Evolutionary conservation across 2,888 invertebrate species (phyloP), one percentile per base, ranked within the genome.

Genomic region (Ferdinandea cuprea): DNA sequence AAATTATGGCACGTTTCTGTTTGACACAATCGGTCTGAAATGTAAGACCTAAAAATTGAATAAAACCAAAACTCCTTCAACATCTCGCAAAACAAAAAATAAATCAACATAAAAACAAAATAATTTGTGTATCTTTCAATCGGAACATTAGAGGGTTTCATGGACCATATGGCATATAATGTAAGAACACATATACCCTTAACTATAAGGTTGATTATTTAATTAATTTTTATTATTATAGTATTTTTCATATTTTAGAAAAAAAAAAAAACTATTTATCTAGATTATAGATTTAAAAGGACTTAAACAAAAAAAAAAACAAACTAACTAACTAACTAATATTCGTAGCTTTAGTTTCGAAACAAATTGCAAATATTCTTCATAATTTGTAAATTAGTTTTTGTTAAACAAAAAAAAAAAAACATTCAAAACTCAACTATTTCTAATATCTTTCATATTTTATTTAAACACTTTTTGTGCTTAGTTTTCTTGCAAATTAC

Each of bases 81-180:
- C 0, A 46, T 59, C 42, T 42, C 40, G 44, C 54, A 63, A 69
- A 28, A 54, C 13, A 48, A 28, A n/a, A 6, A n/a, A 40, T n/a
- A n/a, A n/a, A 15, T 15, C 32, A 58, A 48, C 13, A 35, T n/a
- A 37, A 44, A 54, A 50, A 19, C 25, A 61, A 48, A 50, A 44
- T 25, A 65, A 63, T 59, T 56, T 81, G 56, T 77, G 46, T 77
- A 68, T 73, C 77, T 77, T 83, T 61, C 66, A 66, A 77, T 68
- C 83, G 61, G 46, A 77, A 76, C 52, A 71, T 76, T 72, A 68
- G 69, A 81, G 77, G 83, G 83, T 83, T 83, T 83, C 78, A 78
- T 78, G 78, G 83, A 83, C 83, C 83, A 83, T 72, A 78, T 79
- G 56, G 59, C 50, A 63, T 69, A 58, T 15, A 66, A 56, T 61